Percentiles rank a stretch among this genome's conserved stretches.
Evolutionary conservation across 2,797 vertebrate genomes (phyloP).

Genomic region (Tragelaphus eurycerus): DNA sequence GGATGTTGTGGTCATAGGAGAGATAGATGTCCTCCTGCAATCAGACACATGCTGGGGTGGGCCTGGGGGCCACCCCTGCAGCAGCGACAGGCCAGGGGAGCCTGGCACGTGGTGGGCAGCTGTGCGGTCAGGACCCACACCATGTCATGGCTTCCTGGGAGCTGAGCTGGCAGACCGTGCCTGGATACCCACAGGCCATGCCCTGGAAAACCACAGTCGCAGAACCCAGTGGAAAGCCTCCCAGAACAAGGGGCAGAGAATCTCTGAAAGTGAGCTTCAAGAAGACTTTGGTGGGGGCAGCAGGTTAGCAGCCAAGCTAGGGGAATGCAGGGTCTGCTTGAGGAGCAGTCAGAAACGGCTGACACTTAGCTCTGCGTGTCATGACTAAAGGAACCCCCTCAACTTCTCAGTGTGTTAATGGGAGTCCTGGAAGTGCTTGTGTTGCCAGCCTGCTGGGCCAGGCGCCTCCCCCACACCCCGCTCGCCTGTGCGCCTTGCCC

Average conservation of each 20-base stretch:
- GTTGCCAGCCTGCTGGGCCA: background rate
- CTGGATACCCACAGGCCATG: background rate
- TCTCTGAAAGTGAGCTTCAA: no score
- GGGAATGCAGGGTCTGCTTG: background rate
- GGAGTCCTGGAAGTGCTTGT: background rate
- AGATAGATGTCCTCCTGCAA: constrained; percentile 87
- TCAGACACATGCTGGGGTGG: background rate
- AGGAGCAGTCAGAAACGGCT: no score
- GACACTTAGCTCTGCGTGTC: background rate
- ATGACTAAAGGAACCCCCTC: background rate
- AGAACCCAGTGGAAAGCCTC: background rate
- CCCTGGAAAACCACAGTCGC: background rate
- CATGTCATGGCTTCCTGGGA: background rate
- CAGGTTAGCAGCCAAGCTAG: background rate
- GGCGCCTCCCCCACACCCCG: rapidly evolving
- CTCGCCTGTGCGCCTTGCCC: background rate
- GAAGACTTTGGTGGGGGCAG: background rate
- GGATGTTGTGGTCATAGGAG: constrained; percentile 83
- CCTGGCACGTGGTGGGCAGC: no score
- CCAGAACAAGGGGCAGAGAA: background rate
- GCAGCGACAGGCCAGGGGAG: rapidly evolving
- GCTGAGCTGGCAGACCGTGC: background rate
- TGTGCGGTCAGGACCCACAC: background rate
- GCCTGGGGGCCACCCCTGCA: rapidly evolving
- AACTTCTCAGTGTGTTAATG: background rate